Base-by-base conservation (phyloP, 1,140 invertebrate species). In the Hyles euphorbiae region DNA sequence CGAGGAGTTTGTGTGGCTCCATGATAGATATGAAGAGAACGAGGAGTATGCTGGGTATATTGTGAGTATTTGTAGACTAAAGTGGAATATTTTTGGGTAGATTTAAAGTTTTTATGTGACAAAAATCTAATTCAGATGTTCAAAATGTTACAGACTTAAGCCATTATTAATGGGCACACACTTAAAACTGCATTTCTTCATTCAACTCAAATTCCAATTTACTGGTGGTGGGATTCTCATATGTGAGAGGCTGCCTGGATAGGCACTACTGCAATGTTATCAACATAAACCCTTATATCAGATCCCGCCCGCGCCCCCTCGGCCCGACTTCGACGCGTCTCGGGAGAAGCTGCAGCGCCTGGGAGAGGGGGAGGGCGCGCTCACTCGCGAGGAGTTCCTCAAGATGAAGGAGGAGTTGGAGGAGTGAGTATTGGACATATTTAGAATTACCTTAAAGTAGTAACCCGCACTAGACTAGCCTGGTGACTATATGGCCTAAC, bases 351-450 rank as follows among this genome's bases (percentile, higher is more conserved):
- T 99, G 11, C 98, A 99, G 83, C 96, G 98, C 72, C 91, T 99
- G 11, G 98, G 98, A 0, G 98, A 99, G 89, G 98, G 98, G 6
- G 99, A 99, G 89, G 98, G 98, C 4, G 98, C 96, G 12, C 98
- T 99, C 94, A 99, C 98, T 0, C 96, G 98, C 78, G 98, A 99
- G 87, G 98, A 99, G 89, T 99, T 99, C 89, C 94, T 94, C 34
- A 99, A 99, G 91, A 99, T 99, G 98, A 99, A 99, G 89, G 97
- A 98, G 81, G 98, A 99, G 90, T 88, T 99, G 40, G 98, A 99
- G 92, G 98, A 98, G 97, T 99, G 89, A 94, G 95, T 91, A 10
- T 22, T 32, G 22, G 22, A 5, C 36, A 40, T 40, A 5, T 40
- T 40, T 1, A 0, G 32, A 9, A 52, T 34, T 4, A 12, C 22